A percentile compares a stretch with the other conserved stretches of the same genome.
Conservation (phyloP, 2,888 invertebrate species). For the Steinernema hermaphroditum region DNA sequence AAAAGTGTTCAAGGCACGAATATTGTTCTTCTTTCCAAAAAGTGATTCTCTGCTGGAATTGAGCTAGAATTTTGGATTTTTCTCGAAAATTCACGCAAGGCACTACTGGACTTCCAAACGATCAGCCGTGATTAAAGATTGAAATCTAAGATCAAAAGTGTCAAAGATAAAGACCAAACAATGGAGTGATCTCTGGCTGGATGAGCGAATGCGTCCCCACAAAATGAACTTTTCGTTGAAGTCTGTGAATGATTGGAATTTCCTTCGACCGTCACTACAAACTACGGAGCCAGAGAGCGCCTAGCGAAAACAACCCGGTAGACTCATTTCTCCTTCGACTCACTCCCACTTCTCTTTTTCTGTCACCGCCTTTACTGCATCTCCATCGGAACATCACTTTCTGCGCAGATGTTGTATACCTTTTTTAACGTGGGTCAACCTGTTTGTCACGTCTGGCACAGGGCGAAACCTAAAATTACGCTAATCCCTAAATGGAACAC, state of each 20-base stretch:
- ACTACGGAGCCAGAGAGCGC: neutral
- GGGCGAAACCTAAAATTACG: neutral
- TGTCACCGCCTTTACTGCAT: neutral
- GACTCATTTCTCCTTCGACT: conserved; percentile 2
- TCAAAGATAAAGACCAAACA: too few species aligned
- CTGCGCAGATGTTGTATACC: neutral
- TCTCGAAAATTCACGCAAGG: too few species aligned
- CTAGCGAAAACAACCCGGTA: neutral
- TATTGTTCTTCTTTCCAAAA: too few species aligned
- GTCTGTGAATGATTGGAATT: neutral
- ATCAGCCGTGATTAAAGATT: too few species aligned
- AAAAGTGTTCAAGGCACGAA: too few species aligned
- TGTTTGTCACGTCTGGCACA: neutral
- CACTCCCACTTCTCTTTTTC: neutral
- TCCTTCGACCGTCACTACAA: neutral
- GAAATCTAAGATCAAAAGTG: too few species aligned
- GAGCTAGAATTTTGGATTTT: too few species aligned
- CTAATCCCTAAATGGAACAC: neutral
- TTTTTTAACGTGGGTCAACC: neutral
- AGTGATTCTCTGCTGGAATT: too few species aligned
- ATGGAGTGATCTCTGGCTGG: too few species aligned
- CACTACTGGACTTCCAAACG: too few species aligned
- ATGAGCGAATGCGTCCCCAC: neutral
- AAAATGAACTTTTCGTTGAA: neutral
- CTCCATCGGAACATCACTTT: neutral